phyloP scores from a whole-genome alignment of 2,113 vertebrate species.

The Cacatua alba region DNA sequence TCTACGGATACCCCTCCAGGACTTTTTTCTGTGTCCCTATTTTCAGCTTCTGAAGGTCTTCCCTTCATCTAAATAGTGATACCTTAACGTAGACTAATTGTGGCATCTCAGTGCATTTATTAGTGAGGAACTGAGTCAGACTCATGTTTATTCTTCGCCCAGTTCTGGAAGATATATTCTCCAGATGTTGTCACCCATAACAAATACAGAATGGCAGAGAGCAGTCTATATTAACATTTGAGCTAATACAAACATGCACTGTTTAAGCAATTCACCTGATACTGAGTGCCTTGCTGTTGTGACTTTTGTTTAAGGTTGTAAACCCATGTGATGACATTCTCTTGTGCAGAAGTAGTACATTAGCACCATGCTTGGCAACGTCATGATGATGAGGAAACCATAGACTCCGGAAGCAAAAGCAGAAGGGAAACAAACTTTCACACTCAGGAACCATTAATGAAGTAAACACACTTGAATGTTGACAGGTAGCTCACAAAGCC shows the following conservation, averaged over 20 bases:
- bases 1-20: neutral
- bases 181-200: conserved; percentile 56
- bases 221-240: conserved; percentile 32
- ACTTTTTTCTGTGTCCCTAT: neutral
- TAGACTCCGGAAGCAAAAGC: conserved; percentile 27
- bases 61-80: neutral
- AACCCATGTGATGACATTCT: conserved; percentile 52
- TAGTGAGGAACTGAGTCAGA: neutral
- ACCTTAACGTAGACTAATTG: neutral
- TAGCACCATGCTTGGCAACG: conserved; percentile 28
- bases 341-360: neutral
- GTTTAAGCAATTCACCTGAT: conserved; percentile 64
- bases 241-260: conserved; percentile 42
- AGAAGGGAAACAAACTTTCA: conserved; percentile 60
- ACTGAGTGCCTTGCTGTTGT: neutral
- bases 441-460: conserved; percentile 29
- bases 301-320: conserved; percentile 51
- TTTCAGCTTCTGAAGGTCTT: neutral
- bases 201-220: conserved; percentile 34
- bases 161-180: conserved; percentile 43
- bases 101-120: neutral
- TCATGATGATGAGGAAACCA: conserved; percentile 58
- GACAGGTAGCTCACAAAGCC: neutral
- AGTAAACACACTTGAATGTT: neutral
- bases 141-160: neutral